Evolutionary conservation across 1,140 invertebrate genomes (phyloP).

Genomic region (Dreissena rostriformis): DNA sequence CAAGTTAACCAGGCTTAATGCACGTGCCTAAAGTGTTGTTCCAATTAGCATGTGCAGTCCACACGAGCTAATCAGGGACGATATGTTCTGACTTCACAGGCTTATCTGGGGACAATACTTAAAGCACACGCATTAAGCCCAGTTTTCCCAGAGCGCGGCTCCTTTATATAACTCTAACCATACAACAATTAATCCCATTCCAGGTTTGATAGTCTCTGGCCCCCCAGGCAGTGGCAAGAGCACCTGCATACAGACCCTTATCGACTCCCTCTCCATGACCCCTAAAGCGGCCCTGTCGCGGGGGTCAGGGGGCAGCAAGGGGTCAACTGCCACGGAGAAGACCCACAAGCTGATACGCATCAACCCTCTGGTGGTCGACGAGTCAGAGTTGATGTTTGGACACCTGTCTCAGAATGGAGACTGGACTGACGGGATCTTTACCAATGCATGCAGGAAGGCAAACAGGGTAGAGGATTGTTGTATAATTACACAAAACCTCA

Average conservation of each 20-base stretch:
- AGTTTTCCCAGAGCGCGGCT: no score
- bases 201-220: conserved; percentile 80
- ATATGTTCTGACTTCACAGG: no score
- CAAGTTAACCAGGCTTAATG: no score
- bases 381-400: conserved; percentile 78
- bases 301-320: conserved; percentile 65
- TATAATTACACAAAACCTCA: no score
- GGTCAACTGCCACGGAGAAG: conserved; percentile 66
- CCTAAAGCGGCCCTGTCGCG: conserved; percentile 65
- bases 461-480: conserved; percentile 80
- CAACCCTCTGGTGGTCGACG: conserved; percentile 80
- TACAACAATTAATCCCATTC: not conserved
- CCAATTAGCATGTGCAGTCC: no score
- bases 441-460: conserved; percentile 78
- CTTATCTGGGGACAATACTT: no score
- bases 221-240: conserved; percentile 81
- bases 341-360: conserved; percentile 79
- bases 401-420: conserved; percentile 76
- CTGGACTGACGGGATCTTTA: conserved; percentile 81
- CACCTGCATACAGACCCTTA: conserved; percentile 77
- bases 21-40: no score
- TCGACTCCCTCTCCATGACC: conserved; percentile 75
- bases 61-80: no score
- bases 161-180: no score
- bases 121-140: no score